These are phyloP conservation scores for Sisyra terminalis DNA, from an alignment of 2,888 invertebrate species.

Conservation along the genomic window DNA sequence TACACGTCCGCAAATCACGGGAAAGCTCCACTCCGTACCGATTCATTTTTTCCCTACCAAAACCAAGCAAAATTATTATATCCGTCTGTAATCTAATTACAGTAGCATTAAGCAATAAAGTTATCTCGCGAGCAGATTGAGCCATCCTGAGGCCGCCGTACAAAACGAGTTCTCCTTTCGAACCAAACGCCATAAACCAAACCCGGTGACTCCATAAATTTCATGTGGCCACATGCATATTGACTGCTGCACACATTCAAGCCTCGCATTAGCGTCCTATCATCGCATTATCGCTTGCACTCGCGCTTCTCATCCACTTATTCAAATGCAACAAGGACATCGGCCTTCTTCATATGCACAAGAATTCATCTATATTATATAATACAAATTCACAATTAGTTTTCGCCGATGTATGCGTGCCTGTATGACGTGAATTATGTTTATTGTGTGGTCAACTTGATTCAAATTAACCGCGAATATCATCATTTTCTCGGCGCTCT, in stretches of 20 bases:
- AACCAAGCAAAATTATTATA: conserved; percentile 5
- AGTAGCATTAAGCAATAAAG: conserved; percentile 10
- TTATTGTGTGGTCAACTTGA: too few relatives aligned
- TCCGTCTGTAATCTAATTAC: conserved; percentile 9
- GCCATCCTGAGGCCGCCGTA: conserved; percentile 29
- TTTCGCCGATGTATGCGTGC: not conserved
- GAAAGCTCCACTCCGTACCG: too few relatives aligned
- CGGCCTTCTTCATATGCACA: not conserved
- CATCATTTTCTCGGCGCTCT: too few relatives aligned
- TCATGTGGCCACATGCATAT: conserved; percentile 19
- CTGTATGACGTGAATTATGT: not conserved
- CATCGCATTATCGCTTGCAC: too few relatives aligned
- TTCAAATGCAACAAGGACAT: not conserved
- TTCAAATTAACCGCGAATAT: too few relatives aligned
- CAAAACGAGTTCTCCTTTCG: conserved; percentile 19
- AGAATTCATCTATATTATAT: not conserved
- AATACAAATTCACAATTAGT: not conserved
- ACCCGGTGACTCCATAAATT: conserved; percentile 25
- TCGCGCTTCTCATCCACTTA: too few relatives aligned
- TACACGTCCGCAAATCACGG: too few relatives aligned
- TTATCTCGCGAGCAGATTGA: conserved; percentile 23
- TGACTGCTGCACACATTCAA: conserved; percentile 17
- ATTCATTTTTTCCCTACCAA: too few relatives aligned
- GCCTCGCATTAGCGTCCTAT: too few relatives aligned
- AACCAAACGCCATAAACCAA: conserved; percentile 29